A percentile compares a stretch with the other conserved stretches of the same genome.
Conservation (phyloP, 2,888 invertebrate genomes). For the Venusia cambrica region DNA sequence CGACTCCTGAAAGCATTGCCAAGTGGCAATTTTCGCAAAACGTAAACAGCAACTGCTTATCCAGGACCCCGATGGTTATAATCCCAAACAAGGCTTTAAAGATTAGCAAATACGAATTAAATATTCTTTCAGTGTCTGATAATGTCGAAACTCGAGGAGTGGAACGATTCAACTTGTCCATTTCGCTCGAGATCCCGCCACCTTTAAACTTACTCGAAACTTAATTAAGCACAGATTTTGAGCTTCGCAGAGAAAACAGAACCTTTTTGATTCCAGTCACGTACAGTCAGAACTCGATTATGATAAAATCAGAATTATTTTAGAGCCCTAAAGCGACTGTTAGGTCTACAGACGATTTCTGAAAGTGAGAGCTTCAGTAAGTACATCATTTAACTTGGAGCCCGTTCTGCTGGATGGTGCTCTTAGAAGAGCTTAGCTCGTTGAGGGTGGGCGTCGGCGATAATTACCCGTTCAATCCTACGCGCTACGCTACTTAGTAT, state of each 20-base stretch:
- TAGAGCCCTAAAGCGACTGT: slow-evolving; percentile 13
- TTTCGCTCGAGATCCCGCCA: slow-evolving; percentile 26
- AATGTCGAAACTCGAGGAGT: slow-evolving; percentile 13
- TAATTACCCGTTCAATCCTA: too few species aligned
- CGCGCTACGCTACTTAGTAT: too few species aligned
- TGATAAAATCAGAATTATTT: slow-evolving; percentile 21
- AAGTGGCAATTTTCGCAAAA: slow-evolving; percentile 5
- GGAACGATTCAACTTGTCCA: slow-evolving; percentile 26
- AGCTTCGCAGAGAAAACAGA: slow-evolving; percentile 19
- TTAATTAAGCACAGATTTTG: slow-evolving; percentile 33
- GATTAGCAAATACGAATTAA: slow-evolving; percentile 18
- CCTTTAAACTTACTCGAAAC: slow-evolving; percentile 32
- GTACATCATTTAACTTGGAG: too few species aligned
- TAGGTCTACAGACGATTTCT: too few species aligned
- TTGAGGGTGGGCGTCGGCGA: too few species aligned
- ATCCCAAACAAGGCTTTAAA: slow-evolving; percentile 12
- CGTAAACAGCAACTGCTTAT: slow-evolving; percentile 7
- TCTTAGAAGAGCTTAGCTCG: too few species aligned
- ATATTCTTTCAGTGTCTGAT: slow-evolving; percentile 20
- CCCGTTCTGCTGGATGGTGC: too few species aligned
- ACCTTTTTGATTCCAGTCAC: slow-evolving; percentile 19
- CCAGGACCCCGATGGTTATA: slow-evolving; percentile 4
- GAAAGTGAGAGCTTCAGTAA: too few species aligned
- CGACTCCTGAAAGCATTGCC: neutral
- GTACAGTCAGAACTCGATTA: slow-evolving; percentile 18